Base-by-base conservation (phyloP, 2,888 invertebrate species). In the Abscondita cerata region DNA sequence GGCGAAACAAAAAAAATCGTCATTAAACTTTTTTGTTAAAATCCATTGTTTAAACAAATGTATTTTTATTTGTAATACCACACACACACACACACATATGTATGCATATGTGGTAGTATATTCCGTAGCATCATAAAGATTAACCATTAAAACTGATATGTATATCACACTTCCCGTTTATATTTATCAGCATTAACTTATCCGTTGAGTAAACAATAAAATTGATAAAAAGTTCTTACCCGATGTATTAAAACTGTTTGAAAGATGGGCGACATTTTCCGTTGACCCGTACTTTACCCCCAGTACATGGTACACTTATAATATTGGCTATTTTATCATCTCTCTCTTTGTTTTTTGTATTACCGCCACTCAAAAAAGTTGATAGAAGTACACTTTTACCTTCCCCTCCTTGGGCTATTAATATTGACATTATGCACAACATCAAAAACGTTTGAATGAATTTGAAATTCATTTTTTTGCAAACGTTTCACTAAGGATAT, bases 231-330 rank as follows among this genome's bases (percentile, higher is more conserved):
- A 33, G 52, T n/a, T 25, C 59, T 60, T 50, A 61, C 61, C 61
- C 2, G n/a, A 9, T 51, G 16, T 13, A 13, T 19, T 52, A 56
- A 57, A 62, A 62, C 33, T 48, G 5, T 6, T 46, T 52, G 36
- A 52, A 63, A 2, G 56, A 25, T 5, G 54, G 63, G 2, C 63
- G 51, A 25, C 63, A 63, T 33, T 25, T 41, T 46, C 59, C 54
- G 40, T 55, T 46, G n/a, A 59, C 48, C 19, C 55, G 31, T 15
- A 63, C 52, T 48, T 33, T 55, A 40, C 55, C 54, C 3, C 59
- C 59, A 13, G 46, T 47, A 25, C 63, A 63, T 4, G 63, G 63
- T 9, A 59, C 63, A 1, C 19, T 12, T 16, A 63, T 59, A 38
- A 63, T 59, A 34, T 63, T 59, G 1, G 47, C 63, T 11, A 8